Base-by-base conservation (phyloP, 2,113 vertebrate species). In the Carlito syrichta region DNA sequence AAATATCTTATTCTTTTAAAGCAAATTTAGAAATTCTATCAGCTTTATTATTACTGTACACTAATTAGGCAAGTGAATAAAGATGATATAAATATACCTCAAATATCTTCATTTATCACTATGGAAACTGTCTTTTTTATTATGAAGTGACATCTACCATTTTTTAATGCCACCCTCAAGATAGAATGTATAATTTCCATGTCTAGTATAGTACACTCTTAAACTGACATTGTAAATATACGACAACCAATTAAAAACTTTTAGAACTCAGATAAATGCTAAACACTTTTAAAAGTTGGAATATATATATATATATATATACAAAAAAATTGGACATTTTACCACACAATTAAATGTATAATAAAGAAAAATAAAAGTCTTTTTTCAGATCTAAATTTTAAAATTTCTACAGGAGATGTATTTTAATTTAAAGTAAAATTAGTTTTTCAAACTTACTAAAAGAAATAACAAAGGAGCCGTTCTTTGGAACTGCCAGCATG, bases 391-490 rank as follows among this genome's bases (percentile, higher is more conserved):
- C 4, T 85, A 54, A 87, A 35, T 74, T 86, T 83, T 25, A 0
- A 54, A 45, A 84, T 45, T 48, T 78, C 3, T 60, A 1, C 23
- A 17, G n/a, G 14, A 91, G 12, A 3, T 87, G 83, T 60, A 13
- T 74, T 91, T 45, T 93, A 84, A 79, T 74, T 79, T 48, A 27
- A 93, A 85, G 10, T 68, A 40, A 90, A 94, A 92, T 96, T 83
- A 50, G 35, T 93, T 71, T 40, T 6, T 56, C 25, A 79, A 84
- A 52, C n/a, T 77, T 84, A 40, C 48, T 77, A 35, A 25, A 73
- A 63, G 63, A 93, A 77, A 22, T 73, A 77, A 86, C 20, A n/a
- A 16, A 38, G 23, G 45, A 76, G 48, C 25, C 2, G 27, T 77
- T 92, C 68, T 85, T 86, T 58, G 43, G 27, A 85, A 19, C 43